Evolutionary conservation across 2,797 vertebrate species (phyloP), one percentile per base, ranked within the genome.

Genomic region (Scarus forsteni): DNA sequence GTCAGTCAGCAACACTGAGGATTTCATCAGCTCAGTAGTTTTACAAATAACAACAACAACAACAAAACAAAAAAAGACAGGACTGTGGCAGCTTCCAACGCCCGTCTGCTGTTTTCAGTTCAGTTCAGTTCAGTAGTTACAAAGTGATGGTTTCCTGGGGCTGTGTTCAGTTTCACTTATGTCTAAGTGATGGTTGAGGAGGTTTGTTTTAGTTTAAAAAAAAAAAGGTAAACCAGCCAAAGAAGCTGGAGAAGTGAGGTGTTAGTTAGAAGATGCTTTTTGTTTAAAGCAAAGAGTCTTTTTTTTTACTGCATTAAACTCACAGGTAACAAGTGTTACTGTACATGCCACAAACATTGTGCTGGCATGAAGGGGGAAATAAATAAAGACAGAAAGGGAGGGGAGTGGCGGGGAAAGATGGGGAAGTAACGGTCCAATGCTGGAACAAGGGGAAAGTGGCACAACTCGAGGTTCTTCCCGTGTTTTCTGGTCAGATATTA

Each of bases 21-120:
- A 75, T 78, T 84, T 75, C 63, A 77, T 85, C 78, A 85, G 74
- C 88, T 93, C 92, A 94, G 93, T 94, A 94, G 94, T 94, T 85
- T 87, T 55, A 77, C 54, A 34, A 51, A 51, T 7, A 51, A 51
- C 12, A 50, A 12, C 4, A 49, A 49, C 10, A 18, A 50, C 12
- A 50, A 12, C 4, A 49, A 49, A 5, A 18, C 19, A 3, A 49
- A n/a, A 27, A 11, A 65, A 78, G 72, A 75, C 85, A 63, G 76
- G 54, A 64, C 61, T 13, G 60, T 7, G 40, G 48, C 68, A 64
- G 14, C 80, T n/a, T 62, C 72, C 79, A 48, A 3, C 16, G 58
- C 73, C 88, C 46, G 74, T 72, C 81, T 78, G 77, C 73, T 79
- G 75, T 70, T 82, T 80, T 71, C 71, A 84, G 78, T 81, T 80